A percentile compares a stretch with the other conserved stretches of the same genome.
These are phyloP conservation scores for Drosophila peninsularis DNA, from an alignment of 2,888 invertebrate species.

Conservation along the genomic window DNA sequence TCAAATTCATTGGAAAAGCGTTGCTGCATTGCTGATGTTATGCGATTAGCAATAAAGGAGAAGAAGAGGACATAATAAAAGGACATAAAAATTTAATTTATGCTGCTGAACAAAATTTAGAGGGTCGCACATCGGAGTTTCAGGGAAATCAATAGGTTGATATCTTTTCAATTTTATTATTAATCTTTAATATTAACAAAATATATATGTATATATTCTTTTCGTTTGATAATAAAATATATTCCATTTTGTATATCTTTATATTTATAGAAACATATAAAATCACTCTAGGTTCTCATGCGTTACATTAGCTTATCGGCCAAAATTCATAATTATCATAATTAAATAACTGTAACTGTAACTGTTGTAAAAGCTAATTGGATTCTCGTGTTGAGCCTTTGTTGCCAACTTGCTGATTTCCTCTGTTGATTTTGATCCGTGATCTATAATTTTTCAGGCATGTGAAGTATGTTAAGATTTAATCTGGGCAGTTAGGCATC, in stretches of 20 bases:
- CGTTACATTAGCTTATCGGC: neutral
- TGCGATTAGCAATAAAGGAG: slow-evolving; percentile 54
- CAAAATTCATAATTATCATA: neutral
- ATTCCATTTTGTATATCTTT: no score
- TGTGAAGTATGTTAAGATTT: slow-evolving; percentile 12
- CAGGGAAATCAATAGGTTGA: neutral
- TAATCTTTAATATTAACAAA: neutral
- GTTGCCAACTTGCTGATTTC: no score
- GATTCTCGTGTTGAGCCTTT: neutral
- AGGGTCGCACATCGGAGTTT: neutral
- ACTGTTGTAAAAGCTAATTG: neutral
- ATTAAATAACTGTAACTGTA: neutral
- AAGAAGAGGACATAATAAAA: slow-evolving; percentile 17
- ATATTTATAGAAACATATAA: neutral
- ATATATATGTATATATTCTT: neutral
- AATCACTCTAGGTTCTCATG: neutral
- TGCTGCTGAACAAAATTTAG: slow-evolving; percentile 20
- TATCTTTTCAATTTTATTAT: neutral
- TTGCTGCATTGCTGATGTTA: slow-evolving; percentile 33
- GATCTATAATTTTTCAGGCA: neutral
- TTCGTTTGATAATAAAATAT: no score
- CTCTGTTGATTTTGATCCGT: neutral
- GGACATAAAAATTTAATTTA: slow-evolving; percentile 50
- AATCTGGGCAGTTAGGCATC: slow-evolving; percentile 22
- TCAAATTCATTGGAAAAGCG: slow-evolving; percentile 68